These are phyloP conservation scores for Tokudaia tokunoshimensis DNA, from an alignment of 2,797 vertebrate genomes.

Conservation along the genomic window DNA sequence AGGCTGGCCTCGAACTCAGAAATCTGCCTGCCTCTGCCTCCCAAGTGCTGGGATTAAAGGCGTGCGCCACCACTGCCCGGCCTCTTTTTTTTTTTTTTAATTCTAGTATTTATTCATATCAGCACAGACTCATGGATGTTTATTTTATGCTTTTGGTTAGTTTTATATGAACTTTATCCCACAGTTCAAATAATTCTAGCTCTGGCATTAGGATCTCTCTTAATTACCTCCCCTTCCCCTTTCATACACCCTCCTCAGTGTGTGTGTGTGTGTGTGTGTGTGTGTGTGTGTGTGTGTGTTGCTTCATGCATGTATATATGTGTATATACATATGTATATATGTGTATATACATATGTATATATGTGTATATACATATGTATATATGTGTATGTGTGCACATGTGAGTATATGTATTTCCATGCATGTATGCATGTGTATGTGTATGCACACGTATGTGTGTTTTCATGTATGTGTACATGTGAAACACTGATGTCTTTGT, in stretches of 20 bases:
- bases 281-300: not conserved
- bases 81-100: too few species aligned
- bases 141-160: not conserved
- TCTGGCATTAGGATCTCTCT: not conserved
- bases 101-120: not conserved
- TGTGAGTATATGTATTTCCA: not conserved
- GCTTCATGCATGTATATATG: not conserved
- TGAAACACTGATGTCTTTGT: accelerated
- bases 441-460: not conserved
- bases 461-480: not conserved
- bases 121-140: not conserved
- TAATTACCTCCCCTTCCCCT: not conserved
- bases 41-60: too few species aligned
- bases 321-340: not conserved
- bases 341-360: not conserved
- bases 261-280: not conserved
- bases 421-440: not conserved
- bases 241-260: not conserved
- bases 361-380: not conserved
- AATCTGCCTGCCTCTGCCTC: too few species aligned
- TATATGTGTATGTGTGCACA: too few species aligned
- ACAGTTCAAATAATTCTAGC: too few species aligned
- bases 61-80: too few species aligned
- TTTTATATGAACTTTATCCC: not conserved
- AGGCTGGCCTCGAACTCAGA: too few species aligned